Conservation (phyloP, 2,888 invertebrate genomes). For the Agriopis leucophaearia region DNA sequence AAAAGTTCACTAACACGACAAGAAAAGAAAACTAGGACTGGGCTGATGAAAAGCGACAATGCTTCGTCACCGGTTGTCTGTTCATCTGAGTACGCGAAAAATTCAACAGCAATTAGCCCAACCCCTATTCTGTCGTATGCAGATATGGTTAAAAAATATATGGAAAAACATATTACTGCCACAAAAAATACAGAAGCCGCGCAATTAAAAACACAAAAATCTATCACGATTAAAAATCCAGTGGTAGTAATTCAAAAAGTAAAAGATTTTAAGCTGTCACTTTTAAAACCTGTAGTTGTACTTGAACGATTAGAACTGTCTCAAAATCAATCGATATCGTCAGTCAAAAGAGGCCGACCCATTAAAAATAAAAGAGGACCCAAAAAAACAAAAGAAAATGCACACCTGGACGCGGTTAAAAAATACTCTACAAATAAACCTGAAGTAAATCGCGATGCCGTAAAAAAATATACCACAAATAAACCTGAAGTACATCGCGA, state of each 20-base stretch:
- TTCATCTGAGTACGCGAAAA: neutral
- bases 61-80: neutral
- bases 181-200: neutral
- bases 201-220: neutral
- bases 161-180: too few species aligned
- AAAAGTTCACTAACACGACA: too few species aligned
- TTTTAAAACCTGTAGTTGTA: neutral
- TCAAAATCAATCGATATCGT: neutral
- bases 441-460: neutral
- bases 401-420: neutral
- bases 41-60: neutral
- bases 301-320: neutral
- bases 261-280: neutral
- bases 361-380: neutral
- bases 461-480: neutral
- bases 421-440: neutral
- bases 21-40: neutral
- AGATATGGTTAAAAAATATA: neutral
- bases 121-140: neutral
- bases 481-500: neutral
- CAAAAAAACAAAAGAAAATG: neutral
- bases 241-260: neutral
- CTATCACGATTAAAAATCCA: neutral
- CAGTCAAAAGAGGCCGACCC: neutral
- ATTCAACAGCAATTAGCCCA: neutral